Percentiles rank a stretch among this genome's conserved stretches.
These are phyloP conservation scores for Hippasteria phrygiana DNA, from an alignment of 53 echinoderm and acorn worm genomes.

Conservation along the genomic window DNA sequence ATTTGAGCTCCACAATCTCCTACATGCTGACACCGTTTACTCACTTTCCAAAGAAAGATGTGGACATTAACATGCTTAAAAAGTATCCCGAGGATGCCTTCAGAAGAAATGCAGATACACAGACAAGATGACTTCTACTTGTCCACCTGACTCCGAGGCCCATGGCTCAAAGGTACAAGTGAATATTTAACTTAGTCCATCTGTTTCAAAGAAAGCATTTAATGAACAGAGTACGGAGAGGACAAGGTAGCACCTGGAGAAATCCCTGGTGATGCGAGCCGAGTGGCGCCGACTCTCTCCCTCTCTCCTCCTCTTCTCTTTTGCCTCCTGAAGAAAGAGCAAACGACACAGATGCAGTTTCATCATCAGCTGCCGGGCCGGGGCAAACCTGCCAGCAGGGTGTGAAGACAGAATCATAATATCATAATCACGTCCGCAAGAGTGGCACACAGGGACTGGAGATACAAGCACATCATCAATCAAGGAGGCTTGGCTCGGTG, in stretches of 20 bases:
- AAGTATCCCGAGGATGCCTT: neutral
- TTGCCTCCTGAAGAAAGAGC: neutral
- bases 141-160: neutral
- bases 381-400: constrained; percentile 43
- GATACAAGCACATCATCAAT: constrained; percentile 54
- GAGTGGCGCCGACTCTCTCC: neutral
- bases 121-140: neutral
- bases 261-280: constrained; percentile 33
- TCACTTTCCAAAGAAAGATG: too few species aligned
- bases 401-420: constrained; percentile 66
- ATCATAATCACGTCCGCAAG: constrained; percentile 61
- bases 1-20: too few species aligned
- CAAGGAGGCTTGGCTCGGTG: constrained; percentile 36
- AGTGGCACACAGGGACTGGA: constrained; percentile 45
- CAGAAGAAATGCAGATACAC: neutral
- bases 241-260: constrained; percentile 39
- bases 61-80: too few species aligned
- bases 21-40: too few species aligned
- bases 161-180: constrained; percentile 11
- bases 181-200: constrained; percentile 60
- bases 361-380: constrained; percentile 45
- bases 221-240: constrained; percentile 20
- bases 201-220: constrained; percentile 55
- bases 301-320: neutral
- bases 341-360: constrained; percentile 51